Evolutionary conservation across 2,797 vertebrate species (phyloP).

Genomic region (Lepilemur ruficaudatus): DNA sequence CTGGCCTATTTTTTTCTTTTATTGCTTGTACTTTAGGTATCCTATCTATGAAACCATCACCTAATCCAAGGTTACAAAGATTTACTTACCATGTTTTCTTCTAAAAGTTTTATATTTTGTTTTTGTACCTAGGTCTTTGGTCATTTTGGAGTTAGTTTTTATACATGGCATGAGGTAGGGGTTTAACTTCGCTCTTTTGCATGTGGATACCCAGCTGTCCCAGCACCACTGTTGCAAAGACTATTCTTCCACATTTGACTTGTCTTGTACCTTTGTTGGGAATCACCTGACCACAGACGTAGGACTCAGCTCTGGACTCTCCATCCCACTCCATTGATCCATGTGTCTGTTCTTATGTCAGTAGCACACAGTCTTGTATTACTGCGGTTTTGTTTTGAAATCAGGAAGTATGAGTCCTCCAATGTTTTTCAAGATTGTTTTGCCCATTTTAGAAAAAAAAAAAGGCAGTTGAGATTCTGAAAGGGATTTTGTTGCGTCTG

Average conservation of each 20-base stretch:
- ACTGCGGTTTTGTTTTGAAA: not conserved
- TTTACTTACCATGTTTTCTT: not conserved
- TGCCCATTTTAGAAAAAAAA: not conserved
- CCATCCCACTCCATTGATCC: fast-evolving
- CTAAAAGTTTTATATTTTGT: not conserved
- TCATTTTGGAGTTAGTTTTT: not conserved
- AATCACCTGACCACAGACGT: fast-evolving
- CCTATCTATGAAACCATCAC: not conserved
- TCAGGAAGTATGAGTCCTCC: not conserved
- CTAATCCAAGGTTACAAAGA: not conserved
- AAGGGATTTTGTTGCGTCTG: not conserved
- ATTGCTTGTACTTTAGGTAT: not conserved
- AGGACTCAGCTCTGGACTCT: not conserved
- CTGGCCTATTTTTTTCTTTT: not conserved
- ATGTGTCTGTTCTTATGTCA: fast-evolving
- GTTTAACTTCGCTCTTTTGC: not conserved
- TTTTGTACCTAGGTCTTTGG: not conserved
- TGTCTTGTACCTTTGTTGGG: not conserved
- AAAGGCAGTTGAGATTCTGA: not conserved
- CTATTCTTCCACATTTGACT: not conserved
- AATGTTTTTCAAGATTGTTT: no score
- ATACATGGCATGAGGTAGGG: fast-evolving
- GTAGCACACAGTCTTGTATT: not conserved
- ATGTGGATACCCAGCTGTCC: not conserved
- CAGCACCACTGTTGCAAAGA: not conserved